A percentile compares a stretch with the other conserved stretches of the same genome.
Conservation (phyloP, 1,140 invertebrate species). For the Lepeophtheirus salmonis region DNA sequence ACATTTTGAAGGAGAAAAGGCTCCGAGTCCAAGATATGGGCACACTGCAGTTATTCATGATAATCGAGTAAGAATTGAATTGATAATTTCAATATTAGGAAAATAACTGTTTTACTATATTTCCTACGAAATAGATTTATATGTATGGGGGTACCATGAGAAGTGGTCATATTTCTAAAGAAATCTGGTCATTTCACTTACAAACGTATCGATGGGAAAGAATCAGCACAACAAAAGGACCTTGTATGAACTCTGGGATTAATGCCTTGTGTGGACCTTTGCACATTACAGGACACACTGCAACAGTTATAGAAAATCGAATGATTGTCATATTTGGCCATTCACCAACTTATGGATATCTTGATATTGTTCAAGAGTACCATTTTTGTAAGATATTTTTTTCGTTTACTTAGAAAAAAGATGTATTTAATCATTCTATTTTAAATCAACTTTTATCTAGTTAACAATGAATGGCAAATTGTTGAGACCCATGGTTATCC, state of each 20-base stretch:
- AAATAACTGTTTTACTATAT: no score
- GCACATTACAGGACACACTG: constrained; percentile 63
- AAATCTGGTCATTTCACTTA: constrained; percentile 63
- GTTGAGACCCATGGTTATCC: constrained; percentile 57
- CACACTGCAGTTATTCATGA: constrained; percentile 49
- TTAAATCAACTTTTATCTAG: constrained; percentile 20
- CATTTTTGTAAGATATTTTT: constrained; percentile 54
- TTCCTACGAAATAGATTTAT: no score
- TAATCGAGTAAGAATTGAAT: constrained; percentile 12
- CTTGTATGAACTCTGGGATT: constrained; percentile 22
- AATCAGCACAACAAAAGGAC: constrained; percentile 38
- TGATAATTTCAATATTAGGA: no score
- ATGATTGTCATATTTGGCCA: constrained; percentile 92
- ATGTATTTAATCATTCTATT: no score
- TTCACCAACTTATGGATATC: constrained; percentile 73
- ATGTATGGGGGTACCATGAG: constrained; percentile 68
- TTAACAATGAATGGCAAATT: constrained; percentile 55
- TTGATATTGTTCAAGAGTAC: constrained; percentile 80
- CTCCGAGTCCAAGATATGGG: constrained; percentile 43
- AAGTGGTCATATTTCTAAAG: constrained; percentile 43
- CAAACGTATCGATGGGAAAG: constrained; percentile 52
- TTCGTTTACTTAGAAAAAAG: no score
- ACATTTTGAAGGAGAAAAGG: constrained; percentile 31
- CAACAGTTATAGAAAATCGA: constrained; percentile 54
- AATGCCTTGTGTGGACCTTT: constrained; percentile 37